Base-by-base conservation (phyloP, 1,140 invertebrate species). In the Brachionus sp. region DNA sequence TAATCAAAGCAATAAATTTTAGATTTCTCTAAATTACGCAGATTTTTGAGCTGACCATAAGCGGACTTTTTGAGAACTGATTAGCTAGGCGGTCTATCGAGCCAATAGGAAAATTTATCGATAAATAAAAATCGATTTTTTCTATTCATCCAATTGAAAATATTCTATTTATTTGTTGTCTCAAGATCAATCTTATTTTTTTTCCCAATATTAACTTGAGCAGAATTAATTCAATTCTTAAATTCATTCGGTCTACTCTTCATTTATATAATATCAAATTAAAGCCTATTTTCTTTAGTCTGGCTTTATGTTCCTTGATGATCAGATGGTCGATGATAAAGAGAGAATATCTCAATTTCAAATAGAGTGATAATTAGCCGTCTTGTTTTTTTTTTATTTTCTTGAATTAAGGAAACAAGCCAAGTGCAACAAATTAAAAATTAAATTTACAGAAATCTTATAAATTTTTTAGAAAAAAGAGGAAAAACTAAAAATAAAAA, bases 261-360 rank as follows among this genome's bases (percentile, higher is more conserved):
- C 23, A 46, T 25, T 46, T 75, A 44, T 35, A 75, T 75, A 25
- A 75, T 75, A 75, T 75, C 70, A 46, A 75, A 75, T 75, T 73
- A 73, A 10, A 10, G 13, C 2, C 35, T 42, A 29, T 19, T n/a
- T 75, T 46, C 33, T 75, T 46, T 29, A 29, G 29, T 29, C 3
- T 29, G 29, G 29, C 29, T 66, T 70, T 37, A 16, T 39, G 16
- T 44, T 42, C n/a, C n/a, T 70, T 70, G 66, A 70, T 70, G 12
- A 70, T 70, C 66, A 39, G 66, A 70, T 64, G 62, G 6, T 64
- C 39, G 2, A 42, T 13, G 50, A 57, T 19, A 73, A 73, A 42
- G 16, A 73, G 9, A 23, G 39, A 5, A 25, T 39, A 42, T n/a
- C 37, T 73, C 68, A 23, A 73, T 73, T 73, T 42, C 68, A 70